Base-by-base conservation (phyloP, 2,888 invertebrate species). In the Yponomeuta sedellus region DNA sequence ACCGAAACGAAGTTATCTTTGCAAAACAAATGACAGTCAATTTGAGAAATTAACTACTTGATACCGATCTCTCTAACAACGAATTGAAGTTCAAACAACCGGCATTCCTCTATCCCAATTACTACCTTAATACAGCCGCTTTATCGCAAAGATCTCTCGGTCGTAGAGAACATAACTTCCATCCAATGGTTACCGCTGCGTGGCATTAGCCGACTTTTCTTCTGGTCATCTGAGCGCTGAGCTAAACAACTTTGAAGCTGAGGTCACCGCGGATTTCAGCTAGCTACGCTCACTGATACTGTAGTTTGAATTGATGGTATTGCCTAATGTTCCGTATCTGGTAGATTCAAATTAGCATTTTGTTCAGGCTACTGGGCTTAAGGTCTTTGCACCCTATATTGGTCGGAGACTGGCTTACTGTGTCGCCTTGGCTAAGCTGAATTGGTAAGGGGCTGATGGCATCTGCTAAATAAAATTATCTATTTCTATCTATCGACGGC, bases 271-370 rank as follows among this genome's bases (percentile, higher is more conserved):
- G 34, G 34, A 34, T 34, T 34, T 34, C 34, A 34, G 34, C 10
- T 34, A 34, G 34, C 34, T 34, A 8, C 34, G 34, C 34, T 34
- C 34, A 34, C 34, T 34, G 8, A 34, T 34, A 34, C 34, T 34
- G 34, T 34, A 34, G 34, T 34, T 34, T 34, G 34, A 34, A 34
- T 34, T 34, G 34, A 34, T 34, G 34, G 20, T 57, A 57, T 57
- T 57, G 20, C 57, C 57, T 19, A 57, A 57, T 20, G 57, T 20
- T 57, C 57, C 57, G 19, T 57, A 11, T 57, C 57, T 57, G 20
- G 57, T 57, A 3, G 57, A 19, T 19, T 57, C 57, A 19, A 57
- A 57, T 57, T 57, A 57, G 57, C 57, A 57, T 57, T 57, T 20
- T 57, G 19, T 57, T 57, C n/a, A 57, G 57, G 20, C 20, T 57